phyloP scores from a whole-genome alignment of 2,113 vertebrate genomes.

The Seriola dumerili region DNA sequence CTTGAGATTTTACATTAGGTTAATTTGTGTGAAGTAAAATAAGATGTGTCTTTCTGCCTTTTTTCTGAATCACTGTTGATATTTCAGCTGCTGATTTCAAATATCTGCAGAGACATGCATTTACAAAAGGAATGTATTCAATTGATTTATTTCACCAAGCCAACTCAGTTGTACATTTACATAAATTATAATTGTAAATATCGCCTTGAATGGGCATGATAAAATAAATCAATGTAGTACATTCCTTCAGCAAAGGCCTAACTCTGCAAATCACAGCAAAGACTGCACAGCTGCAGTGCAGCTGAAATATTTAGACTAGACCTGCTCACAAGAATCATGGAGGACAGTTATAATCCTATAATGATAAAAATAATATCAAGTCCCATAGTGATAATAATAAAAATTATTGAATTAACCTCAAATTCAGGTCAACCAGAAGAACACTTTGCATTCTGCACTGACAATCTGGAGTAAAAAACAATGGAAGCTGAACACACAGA shows the following conservation, averaged over 20 bases:
- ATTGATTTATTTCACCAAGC: slow-evolving; percentile 45
- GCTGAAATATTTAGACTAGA: slow-evolving; percentile 44
- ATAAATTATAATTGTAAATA: slow-evolving; percentile 66
- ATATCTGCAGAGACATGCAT: slow-evolving; percentile 44
- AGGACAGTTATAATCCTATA: slow-evolving; percentile 26
- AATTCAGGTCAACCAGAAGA: slow-evolving; percentile 28
- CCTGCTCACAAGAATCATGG: neutral
- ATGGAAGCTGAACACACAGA: slow-evolving; percentile 4
- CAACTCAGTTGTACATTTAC: slow-evolving; percentile 43
- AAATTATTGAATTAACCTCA: slow-evolving; percentile 35
- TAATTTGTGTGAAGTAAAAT: slow-evolving; percentile 27
- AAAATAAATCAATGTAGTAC: slow-evolving; percentile 50
- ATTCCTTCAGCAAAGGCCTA: slow-evolving; percentile 26
- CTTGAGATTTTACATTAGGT: slow-evolving; percentile 17
- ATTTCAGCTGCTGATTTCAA: slow-evolving; percentile 38
- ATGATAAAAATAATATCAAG: slow-evolving; percentile 26
- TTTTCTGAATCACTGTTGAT: slow-evolving; percentile 30
- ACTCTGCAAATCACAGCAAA: slow-evolving; percentile 32
- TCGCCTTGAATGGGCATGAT: slow-evolving; percentile 43
- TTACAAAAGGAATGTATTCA: slow-evolving; percentile 44
- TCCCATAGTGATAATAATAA: slow-evolving; percentile 1
- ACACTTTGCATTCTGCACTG: slow-evolving; percentile 14
- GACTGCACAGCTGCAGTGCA: slow-evolving; percentile 38
- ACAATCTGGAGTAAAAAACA: neutral
- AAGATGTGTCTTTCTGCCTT: slow-evolving; percentile 9